Conservation (phyloP, 1,140 invertebrate species). For the Elymnias hypermnestra region DNA sequence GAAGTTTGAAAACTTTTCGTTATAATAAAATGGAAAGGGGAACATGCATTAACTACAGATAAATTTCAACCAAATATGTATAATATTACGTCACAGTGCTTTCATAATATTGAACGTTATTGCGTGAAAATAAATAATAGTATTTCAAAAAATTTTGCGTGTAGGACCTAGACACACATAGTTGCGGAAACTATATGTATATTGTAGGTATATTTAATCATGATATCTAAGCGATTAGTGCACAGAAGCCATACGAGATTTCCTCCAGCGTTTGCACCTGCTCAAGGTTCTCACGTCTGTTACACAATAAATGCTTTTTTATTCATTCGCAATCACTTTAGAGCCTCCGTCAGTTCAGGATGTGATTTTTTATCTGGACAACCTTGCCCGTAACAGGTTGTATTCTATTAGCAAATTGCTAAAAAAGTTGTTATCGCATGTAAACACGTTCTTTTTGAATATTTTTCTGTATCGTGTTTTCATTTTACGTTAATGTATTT, state of each 20-base stretch:
- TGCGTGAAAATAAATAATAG: too few species aligned
- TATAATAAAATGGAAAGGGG: too few species aligned
- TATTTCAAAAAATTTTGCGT: too few species aligned
- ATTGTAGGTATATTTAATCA: background rate
- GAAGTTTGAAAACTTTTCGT: too few species aligned
- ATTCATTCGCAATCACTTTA: slow-evolving; percentile 48
- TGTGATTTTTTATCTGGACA: slow-evolving; percentile 25
- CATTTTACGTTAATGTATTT: too few species aligned
- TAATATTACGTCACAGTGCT: too few species aligned
- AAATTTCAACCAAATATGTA: too few species aligned
- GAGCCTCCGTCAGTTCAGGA: slow-evolving; percentile 30
- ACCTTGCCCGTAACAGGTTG: slow-evolving; percentile 9
- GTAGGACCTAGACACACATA: too few species aligned
- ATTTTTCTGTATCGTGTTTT: background rate
- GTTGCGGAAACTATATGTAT: too few species aligned
- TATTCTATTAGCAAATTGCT: slow-evolving; percentile 7
- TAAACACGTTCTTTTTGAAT: slow-evolving; percentile 1
- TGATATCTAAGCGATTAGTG: slow-evolving; percentile 22
- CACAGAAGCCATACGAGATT: slow-evolving; percentile 51
- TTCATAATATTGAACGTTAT: too few species aligned
- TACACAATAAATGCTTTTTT: slow-evolving; percentile 56
- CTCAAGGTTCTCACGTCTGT: slow-evolving; percentile 48
- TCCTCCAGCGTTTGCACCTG: slow-evolving; percentile 53
- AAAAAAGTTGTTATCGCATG: background rate
- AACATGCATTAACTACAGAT: too few species aligned